Evolutionary conservation across 1,140 invertebrate genomes (phyloP).

Genomic region (Eumeta japonica): DNA sequence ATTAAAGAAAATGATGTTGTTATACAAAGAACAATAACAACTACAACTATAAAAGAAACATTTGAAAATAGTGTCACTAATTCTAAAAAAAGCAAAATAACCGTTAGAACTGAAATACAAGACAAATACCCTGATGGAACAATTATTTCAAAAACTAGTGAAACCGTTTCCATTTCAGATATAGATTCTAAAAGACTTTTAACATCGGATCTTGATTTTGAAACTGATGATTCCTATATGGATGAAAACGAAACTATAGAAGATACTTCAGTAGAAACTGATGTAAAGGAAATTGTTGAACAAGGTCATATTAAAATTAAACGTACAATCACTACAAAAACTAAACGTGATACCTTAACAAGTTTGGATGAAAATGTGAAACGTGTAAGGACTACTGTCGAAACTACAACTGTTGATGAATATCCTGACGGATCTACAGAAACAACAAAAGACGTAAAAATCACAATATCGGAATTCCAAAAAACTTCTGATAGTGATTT

Average conservation of each 20-base stretch:
- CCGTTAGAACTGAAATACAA: slow-evolving; percentile 36
- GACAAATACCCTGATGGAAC: slow-evolving; percentile 47
- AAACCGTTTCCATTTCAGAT: slow-evolving; percentile 42
- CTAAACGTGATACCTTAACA: slow-evolving; percentile 46
- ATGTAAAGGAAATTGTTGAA: slow-evolving; percentile 40
- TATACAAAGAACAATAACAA: slow-evolving; percentile 37
- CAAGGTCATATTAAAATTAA: slow-evolving; percentile 36
- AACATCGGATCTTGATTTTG: slow-evolving; percentile 13
- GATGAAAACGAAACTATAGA: slow-evolving; percentile 45
- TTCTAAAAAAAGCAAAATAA: slow-evolving; percentile 36
- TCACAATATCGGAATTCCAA: slow-evolving; percentile 54
- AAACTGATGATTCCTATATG: slow-evolving; percentile 22
- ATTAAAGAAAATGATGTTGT: slow-evolving; percentile 26
- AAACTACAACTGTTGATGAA: slow-evolving; percentile 53
- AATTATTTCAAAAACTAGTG: slow-evolving; percentile 39
- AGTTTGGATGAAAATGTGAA: slow-evolving; percentile 42
- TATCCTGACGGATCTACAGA: slow-evolving; percentile 52
- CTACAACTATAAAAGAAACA: slow-evolving; percentile 30
- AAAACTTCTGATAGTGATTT: slow-evolving; percentile 49
- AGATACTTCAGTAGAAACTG: slow-evolving; percentile 40
- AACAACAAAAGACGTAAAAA: slow-evolving; percentile 56
- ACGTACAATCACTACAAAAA: slow-evolving; percentile 48
- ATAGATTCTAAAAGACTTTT: slow-evolving; percentile 22
- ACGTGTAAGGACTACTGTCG: slow-evolving; percentile 47
- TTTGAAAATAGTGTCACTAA: slow-evolving; percentile 23